Base-by-base conservation (phyloP, 2,113 vertebrate species). In the Chaetorhynchus papuensis region DNA sequence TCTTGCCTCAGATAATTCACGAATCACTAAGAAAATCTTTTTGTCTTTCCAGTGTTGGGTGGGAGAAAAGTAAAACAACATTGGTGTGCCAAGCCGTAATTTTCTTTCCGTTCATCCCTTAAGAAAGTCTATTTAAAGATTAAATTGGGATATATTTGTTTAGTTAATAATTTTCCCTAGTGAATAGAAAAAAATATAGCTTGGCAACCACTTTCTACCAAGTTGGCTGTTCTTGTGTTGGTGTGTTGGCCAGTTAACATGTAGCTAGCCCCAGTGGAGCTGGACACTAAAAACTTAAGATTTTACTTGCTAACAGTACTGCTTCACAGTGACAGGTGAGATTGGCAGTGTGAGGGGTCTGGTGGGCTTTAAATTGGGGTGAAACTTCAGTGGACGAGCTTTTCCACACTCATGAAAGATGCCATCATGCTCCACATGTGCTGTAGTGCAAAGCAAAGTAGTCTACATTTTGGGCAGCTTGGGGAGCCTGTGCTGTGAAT, bases 101-200 rank as follows among this genome's bases (percentile, higher is more conserved):
- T 90, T 70, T 77, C 31, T 74, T 80, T 65, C 71, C 56, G 78
- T 80, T 94, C 39, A 87, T 88, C 68, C 47, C 26, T 94, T 80
- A 90, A 91, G 75, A 88, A 85, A 77, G 30, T 54, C 54, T 72
- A 42, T 72, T 95, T 91, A n/a, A 83, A 89, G 95, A 69, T 35
- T 59, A 72, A 91, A 59, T 35, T 74, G 10, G 21, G 42, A 30
- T 85, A 9, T 70, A 70, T 74, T 85, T 80, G 39, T 93, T 93
- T 89, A 47, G 27, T 92, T 89, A 83, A 52, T 81, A 44, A 9
- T 49, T 93, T 87, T 86, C n/a, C 63, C 63, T 39, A 81, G 54
- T 3, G 21, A 93, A 77, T 31, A 68, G 42, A n/a, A 83, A 87
- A 69, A 77, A 87, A 26, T 49, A 39, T 42, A 65, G 72, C 44